Evolutionary conservation across 2,113 vertebrate genomes (phyloP), one percentile per base, ranked within the genome.

Genomic region (Hiodon alosoides): DNA sequence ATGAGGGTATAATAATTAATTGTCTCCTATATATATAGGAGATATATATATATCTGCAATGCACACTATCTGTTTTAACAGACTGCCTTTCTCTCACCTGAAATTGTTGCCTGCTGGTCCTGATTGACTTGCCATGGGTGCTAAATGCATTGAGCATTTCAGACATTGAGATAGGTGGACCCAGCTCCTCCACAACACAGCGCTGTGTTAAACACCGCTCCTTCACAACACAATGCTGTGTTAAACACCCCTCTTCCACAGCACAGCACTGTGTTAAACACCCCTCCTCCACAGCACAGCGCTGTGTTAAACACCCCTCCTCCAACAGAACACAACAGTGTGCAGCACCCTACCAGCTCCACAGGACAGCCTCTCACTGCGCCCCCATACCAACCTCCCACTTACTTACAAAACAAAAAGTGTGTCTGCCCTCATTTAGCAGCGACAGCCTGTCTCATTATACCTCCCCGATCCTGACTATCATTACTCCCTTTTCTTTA

Each of bases 1-100:
- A 69, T 69, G 61, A 74, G 62, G 67, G 67, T 54, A 57, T 14
- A 55, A 61, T 64, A 54, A n/a, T n/a, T 16, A 8, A 59, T 59
- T 3, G 14, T 11, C 3, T 59, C 58, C 9, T 59, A 59, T 11
- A 11, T 59, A n/a, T 11, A n/a, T n/a, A n/a, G n/a, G n/a, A n/a
- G n/a, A n/a, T n/a, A 50, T 51, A 16, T 67, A 9, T 4, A 7
- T 16, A 53, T 5, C 53, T 48, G 16, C 17, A 71, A 31, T 31
- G 31, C 31, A 31, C 31, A 31, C 31, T 31, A 31, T 31, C 31
- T 31, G 31, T 31, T 31, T 31, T 31, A 31, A 31, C 31, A 31
- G 31, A 31, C 31, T 31, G 31, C 31, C 31, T 31, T 31, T 31
- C 31, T 31, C 2, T 31, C 31, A 2, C 31, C 31, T 31, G 31